Percentiles rank a stretch among this genome's conserved stretches.
These are phyloP conservation scores for Equus quagga DNA, from an alignment of 2,113 vertebrate genomes.

Conservation along the genomic window DNA sequence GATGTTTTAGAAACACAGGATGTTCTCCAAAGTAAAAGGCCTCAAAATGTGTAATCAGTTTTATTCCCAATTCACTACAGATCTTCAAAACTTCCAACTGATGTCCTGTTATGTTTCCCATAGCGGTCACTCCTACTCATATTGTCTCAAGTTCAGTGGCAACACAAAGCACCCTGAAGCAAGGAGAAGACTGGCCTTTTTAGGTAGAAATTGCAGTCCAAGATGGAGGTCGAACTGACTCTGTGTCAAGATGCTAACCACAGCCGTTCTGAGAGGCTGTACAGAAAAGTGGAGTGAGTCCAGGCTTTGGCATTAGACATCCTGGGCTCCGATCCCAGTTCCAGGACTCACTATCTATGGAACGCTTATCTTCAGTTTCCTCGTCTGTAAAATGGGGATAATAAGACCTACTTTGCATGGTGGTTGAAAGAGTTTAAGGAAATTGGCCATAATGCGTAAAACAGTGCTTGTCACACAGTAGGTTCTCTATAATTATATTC, in stretches of 20 bases:
- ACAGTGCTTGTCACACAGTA: background rate
- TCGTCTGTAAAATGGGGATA: background rate
- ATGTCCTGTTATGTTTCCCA: background rate
- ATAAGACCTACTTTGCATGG: background rate
- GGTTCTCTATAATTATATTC: background rate
- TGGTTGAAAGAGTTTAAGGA: background rate
- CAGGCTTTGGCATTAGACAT: background rate
- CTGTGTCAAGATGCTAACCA: background rate
- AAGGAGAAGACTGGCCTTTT: background rate
- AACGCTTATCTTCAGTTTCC: background rate
- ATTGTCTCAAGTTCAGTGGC: background rate
- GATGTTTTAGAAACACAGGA: constrained; percentile 64
- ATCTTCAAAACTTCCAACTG: constrained; percentile 10
- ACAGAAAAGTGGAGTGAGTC: background rate
- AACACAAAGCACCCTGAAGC: background rate
- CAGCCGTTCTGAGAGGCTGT: background rate
- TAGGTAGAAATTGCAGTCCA: background rate
- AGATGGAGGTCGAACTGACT: background rate
- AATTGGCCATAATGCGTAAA: background rate
- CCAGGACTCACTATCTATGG: background rate
- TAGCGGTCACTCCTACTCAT: background rate
- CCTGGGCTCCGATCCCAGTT: background rate
- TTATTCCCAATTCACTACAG: constrained; percentile 9
- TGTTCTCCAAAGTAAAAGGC: constrained; percentile 50
- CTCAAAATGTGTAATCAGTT: background rate